Evolutionary conservation across 35 echinoderm and acorn worm genomes (phyloP), one percentile per base, ranked within the genome.

Genomic region (Ophioderma brevispina): DNA sequence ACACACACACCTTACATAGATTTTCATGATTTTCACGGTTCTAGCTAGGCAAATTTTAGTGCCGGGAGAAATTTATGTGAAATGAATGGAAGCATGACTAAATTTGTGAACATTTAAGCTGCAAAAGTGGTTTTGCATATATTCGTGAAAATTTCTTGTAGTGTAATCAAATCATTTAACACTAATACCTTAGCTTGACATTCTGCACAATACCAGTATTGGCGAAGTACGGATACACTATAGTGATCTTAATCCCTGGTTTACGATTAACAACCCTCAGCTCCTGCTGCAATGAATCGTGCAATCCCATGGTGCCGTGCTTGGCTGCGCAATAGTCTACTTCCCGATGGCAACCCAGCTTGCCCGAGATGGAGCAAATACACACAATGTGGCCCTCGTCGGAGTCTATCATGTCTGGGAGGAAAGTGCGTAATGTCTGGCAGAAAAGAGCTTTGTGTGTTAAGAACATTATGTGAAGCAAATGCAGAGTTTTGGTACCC

Each of bases 291-390:
- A 97, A 55, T 1, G 95, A 50, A 82, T 97, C 95, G 28, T 93
- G 85, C 32, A 97, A 70, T 3, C 95, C 95, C 0, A 93, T 32
- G 0, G 80, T 85, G 11, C 87, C 95, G 80, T 91, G 94, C 84
- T 97, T 97, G 14, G 95, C 94, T 37, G 95, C 95, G 11, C 92
- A 37, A 78, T 97, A 97, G 76, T 97, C 95, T 4, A 86, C 52
- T 11, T 94, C 40, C 1, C 86, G 84, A 80, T 87, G 87, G 49
- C 55, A 77, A 0, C 91, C 94, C 14, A 59, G 64, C 33, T 90
- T 81, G 38, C 94, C 94, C 28, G 89, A 86, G 11, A 78, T 82
- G 1, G 94, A 96, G 1, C 86, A 79, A 14, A 92, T 93, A 38
- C 81, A 76, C 1, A 96, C 94, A 31, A 96, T 90, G 28, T 96